phyloP scores from a whole-genome alignment of 2,113 vertebrate genomes.

The Chloroceryle aenea region DNA sequence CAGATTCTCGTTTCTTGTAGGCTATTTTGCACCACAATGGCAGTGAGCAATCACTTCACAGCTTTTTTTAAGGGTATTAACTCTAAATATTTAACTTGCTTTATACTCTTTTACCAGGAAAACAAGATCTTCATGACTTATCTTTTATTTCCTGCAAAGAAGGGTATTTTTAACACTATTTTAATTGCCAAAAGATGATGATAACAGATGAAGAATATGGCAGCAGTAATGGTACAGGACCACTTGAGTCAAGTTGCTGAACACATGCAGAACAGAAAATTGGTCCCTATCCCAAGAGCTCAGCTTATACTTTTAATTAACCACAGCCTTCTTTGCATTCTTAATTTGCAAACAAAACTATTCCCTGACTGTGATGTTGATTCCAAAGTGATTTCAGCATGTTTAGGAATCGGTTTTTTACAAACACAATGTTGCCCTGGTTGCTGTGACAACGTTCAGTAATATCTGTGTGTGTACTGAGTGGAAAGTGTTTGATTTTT shows the following conservation, averaged over 20 bases:
- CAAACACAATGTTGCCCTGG: constrained; percentile 52
- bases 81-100: not conserved
- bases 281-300: constrained; percentile 17
- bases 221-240: not conserved
- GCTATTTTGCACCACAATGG: not conserved
- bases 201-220: not conserved
- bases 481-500: constrained; percentile 35
- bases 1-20: not conserved
- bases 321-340: constrained; percentile 68
- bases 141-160: not conserved
- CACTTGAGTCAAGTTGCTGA: not conserved
- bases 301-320: constrained; percentile 68
- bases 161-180: not conserved
- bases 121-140: not conserved
- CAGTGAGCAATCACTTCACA: not conserved
- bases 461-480: constrained; percentile 41
- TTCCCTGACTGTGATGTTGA: constrained; percentile 24
- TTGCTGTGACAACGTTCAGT: constrained; percentile 74
- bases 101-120: not conserved
- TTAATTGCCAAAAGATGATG: not conserved
- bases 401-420: constrained; percentile 60
- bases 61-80: not conserved
- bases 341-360: constrained; percentile 70
- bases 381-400: constrained; percentile 51
- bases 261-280: constrained; percentile 6